Base-by-base conservation (phyloP, 2,888 invertebrate species). In the Herminia tarsipennalis region DNA sequence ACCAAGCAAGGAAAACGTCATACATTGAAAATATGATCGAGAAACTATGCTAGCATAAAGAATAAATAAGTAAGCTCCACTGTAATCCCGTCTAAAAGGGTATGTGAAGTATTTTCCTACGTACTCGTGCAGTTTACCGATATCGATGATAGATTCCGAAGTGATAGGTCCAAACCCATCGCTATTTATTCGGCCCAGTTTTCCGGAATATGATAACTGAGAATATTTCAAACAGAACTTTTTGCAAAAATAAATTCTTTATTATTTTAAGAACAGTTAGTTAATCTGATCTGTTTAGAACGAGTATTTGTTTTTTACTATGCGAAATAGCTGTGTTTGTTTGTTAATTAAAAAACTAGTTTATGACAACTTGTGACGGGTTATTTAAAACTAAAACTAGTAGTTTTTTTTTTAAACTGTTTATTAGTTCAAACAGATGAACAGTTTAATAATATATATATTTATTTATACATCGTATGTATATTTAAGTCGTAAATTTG, bases 1-100 rank as follows among this genome's bases (percentile, higher is more conserved):
- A 18, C 17, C 20, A 29, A 21, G 3, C 1, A 21, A 29, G 18
- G 8, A 16, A 38, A 21, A 38, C 9, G 9, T 21, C 21, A 29
- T 29, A 38, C 2, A 21, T 30, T 24, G 30, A 39, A 39, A 30
- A 30, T 39, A 22, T 45, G 37, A 39, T 39, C 17, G 18, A n/a
- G 34, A 38, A 40, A 18, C 20, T 40, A 14, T 34, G 17, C 3
- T 16, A 12, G 28, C 5, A 16, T 40, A 30, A 13, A 18, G 18
- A 24, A 39, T 39, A 45, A 45, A 43, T 36, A 25, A 44, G 32
- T 18, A 37, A 30, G 30, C 18, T 30, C 20, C 20, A 30, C 18
- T 35, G 34, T 40, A 40, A 46, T 40, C 35, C 30, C 9, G 29
- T 18, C 29, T 35, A 40, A 46, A 46, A 40, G 46, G 46, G 46